A percentile compares a stretch with the other conserved stretches of the same genome.
These are phyloP conservation scores for Drosophila buzzatii DNA, from an alignment of 2,888 invertebrate species.

Conservation along the genomic window DNA sequence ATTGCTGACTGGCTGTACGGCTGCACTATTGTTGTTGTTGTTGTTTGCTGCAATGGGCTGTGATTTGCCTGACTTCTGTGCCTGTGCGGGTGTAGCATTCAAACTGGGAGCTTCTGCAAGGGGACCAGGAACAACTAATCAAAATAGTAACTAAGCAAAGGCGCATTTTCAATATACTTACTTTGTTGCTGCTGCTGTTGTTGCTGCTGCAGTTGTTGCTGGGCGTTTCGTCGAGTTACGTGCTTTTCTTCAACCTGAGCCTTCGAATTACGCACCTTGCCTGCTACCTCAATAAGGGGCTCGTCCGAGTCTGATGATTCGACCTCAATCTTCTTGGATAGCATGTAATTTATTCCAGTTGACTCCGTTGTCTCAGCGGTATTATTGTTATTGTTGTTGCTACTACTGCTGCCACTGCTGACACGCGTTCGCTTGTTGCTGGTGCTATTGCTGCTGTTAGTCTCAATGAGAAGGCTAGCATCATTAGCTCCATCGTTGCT, in stretches of 20 bases:
- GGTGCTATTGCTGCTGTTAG: constrained; percentile 50
- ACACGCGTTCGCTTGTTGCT: constrained; percentile 73
- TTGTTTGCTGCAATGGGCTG: constrained; percentile 36
- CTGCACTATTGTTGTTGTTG: constrained; percentile 21
- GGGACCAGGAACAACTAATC: not conserved
- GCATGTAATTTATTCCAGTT: constrained; percentile 30
- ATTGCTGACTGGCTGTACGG: constrained; percentile 27
- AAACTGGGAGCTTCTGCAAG: constrained; percentile 44
- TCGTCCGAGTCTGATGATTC: constrained; percentile 93
- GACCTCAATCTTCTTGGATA: constrained; percentile 83
- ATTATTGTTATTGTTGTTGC: constrained; percentile 18
- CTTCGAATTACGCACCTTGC: constrained; percentile 87
- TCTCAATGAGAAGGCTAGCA: constrained; percentile 22
- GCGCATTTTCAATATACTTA: constrained; percentile 43
- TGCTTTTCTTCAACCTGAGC: constrained; percentile 60
- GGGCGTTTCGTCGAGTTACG: constrained; percentile 62
- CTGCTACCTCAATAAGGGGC: constrained; percentile 90
- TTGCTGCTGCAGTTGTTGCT: constrained; percentile 54
- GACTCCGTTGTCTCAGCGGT: constrained; percentile 26
- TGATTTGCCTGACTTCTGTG: constrained; percentile 46
- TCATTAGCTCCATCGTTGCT: constrained; percentile 55
- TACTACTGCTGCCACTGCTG: constrained; percentile 83
- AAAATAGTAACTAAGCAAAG: not conserved
- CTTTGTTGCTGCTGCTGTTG: constrained; percentile 62
- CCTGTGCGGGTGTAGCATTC: constrained; percentile 32